Conservation (phyloP, 2,797 vertebrate species). For the Acipenser ruthenus region DNA sequence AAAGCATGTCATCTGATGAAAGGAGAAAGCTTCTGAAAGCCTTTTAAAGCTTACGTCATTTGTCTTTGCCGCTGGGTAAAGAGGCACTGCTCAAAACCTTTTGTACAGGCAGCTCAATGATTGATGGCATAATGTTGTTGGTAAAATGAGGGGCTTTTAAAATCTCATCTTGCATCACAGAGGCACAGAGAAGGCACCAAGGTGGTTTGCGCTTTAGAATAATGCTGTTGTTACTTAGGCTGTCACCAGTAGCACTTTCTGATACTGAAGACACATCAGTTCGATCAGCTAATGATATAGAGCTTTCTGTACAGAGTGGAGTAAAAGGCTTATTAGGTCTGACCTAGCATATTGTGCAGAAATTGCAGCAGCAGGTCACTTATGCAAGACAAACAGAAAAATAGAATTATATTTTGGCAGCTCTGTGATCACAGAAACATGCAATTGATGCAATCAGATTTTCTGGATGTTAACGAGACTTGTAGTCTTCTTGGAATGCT, state of each 20-base stretch:
- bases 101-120: slow-evolving; percentile 11
- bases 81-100: slow-evolving; percentile 4
- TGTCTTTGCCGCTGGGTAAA: neutral
- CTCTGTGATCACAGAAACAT: too few relatives aligned
- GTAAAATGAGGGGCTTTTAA: slow-evolving; percentile 16
- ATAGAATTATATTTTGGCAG: too few relatives aligned
- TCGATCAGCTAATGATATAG: neutral
- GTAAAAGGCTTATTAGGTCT: too few relatives aligned
- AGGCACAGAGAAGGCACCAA: neutral
- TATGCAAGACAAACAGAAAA: too few relatives aligned
- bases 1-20: slow-evolving; percentile 5
- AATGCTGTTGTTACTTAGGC: slow-evolving; percentile 7
- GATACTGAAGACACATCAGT: neutral
- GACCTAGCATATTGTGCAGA: too few relatives aligned
- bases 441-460: too few relatives aligned
- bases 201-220: slow-evolving; percentile 9
- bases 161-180: neutral
- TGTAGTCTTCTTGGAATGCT: too few relatives aligned
- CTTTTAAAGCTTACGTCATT: slow-evolving; percentile 8
- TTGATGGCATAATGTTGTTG: slow-evolving; percentile 9
- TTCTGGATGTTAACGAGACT: too few relatives aligned
- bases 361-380: too few relatives aligned
- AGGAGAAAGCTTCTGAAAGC: slow-evolving; percentile 1
- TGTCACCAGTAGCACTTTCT: neutral
- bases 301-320: too few relatives aligned